Conservation (phyloP, 2,888 invertebrate genomes). For the Cataglyphis altisquamis region DNA sequence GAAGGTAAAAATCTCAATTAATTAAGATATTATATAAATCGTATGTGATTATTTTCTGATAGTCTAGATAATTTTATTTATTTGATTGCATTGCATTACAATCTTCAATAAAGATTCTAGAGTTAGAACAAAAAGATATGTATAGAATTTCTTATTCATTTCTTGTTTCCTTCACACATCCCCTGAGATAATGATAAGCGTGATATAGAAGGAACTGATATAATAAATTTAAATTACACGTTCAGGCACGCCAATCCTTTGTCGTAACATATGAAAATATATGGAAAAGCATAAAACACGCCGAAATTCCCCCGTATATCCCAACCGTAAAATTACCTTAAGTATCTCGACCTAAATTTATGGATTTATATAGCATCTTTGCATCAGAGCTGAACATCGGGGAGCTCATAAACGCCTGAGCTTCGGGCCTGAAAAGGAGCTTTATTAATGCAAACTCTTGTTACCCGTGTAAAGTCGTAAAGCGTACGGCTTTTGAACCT, state of each 20-base stretch:
- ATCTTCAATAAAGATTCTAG: not conserved
- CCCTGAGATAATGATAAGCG: slow-evolving; percentile 12
- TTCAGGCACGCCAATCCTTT: slow-evolving; percentile 35
- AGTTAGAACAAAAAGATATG: not conserved
- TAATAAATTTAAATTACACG: slow-evolving; percentile 45
- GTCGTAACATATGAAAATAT: slow-evolving; percentile 42
- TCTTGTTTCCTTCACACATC: not conserved
- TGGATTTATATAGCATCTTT: slow-evolving; percentile 68
- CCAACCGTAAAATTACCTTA: slow-evolving; percentile 58
- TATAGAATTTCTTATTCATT: slow-evolving; percentile 15
- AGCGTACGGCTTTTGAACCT: slow-evolving; percentile 73
- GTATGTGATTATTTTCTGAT: not conserved
- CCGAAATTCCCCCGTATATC: slow-evolving; percentile 18
- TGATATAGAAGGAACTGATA: not conserved
- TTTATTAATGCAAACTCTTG: slow-evolving; percentile 78
- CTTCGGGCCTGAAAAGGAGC: slow-evolving; percentile 40
- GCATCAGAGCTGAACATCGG: slow-evolving; percentile 58
- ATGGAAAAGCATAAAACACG: slow-evolving; percentile 46
- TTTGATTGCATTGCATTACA: not conserved
- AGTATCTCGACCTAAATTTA: slow-evolving; percentile 55
- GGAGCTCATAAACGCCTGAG: slow-evolving; percentile 67
- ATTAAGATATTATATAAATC: not conserved
- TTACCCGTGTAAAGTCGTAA: slow-evolving; percentile 76
- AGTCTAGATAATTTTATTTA: not conserved
- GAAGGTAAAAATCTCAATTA: not conserved